Evolutionary conservation across 2,888 invertebrate genomes (phyloP).

Genomic region (Mycalesis mineus): DNA sequence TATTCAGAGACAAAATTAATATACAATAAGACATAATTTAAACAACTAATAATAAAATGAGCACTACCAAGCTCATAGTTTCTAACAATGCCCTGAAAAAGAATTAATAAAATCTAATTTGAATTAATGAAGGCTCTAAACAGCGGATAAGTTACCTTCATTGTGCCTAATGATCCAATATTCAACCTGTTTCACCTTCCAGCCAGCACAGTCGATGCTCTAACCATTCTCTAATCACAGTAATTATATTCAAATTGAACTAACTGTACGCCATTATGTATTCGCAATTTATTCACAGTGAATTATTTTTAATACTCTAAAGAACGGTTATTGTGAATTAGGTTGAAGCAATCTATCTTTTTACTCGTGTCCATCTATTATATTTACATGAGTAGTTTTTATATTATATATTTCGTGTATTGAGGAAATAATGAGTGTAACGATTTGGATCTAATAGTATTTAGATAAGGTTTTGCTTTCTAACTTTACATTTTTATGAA

Average conservation of each 20-base stretch:
- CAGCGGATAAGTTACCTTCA: background rate
- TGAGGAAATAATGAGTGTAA: too few species aligned
- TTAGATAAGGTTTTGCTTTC: too few species aligned
- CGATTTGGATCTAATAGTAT: too few species aligned
- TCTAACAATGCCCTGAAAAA: too few species aligned
- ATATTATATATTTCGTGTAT: too few species aligned
- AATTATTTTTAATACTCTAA: background rate
- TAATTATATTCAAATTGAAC: slow-evolving; percentile 1
- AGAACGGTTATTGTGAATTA: background rate
- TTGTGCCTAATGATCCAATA: background rate
- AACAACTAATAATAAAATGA: too few species aligned
- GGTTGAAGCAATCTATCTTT: background rate
- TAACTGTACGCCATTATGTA: background rate
- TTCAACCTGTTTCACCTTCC: background rate
- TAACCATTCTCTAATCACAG: background rate
- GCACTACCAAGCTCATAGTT: too few species aligned
- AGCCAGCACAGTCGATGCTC: background rate
- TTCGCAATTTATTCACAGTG: background rate
- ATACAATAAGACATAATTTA: too few species aligned
- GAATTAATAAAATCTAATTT: too few species aligned
- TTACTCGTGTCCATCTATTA: background rate
- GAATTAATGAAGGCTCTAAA: background rate
- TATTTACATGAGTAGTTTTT: background rate
- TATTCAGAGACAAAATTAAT: too few species aligned
- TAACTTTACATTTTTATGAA: too few species aligned